Evolutionary conservation across 2,888 invertebrate species (phyloP), one percentile per base, ranked within the genome.

Genomic region (Philopedon plagiatum): DNA sequence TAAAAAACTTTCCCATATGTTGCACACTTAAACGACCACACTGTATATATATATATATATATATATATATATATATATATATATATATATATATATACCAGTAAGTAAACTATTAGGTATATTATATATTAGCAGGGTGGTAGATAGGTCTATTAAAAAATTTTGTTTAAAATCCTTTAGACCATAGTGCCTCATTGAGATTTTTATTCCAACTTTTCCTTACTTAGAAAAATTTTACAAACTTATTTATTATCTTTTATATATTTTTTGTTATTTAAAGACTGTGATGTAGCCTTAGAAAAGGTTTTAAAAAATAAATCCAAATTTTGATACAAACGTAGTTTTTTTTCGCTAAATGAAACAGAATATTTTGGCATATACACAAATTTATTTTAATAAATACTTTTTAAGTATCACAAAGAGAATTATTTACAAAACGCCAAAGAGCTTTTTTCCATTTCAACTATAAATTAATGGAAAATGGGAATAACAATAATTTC

Each of bases 351-450:
- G n/a, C 34, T 1, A 15, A 39, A 39, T 39, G 5, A 39, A 39
- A 39, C 15, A n/a, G n/a, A 13, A 37, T 13, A 39, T n/a, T 0
- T 39, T 39, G 39, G 39, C 39, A n/a, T 29, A 54, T 54, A 54
- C 46, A 54, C 11, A 54, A 54, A 32, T 46, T 54, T 54, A 54
- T 54, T 54, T 46, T 15, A 54, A 54, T 54, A 54, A 54, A 54
- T 54, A 54, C 29, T 29, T 34, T n/a, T 51, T 29, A 54, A 29
- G 51, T 54, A 54, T 54, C 51, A 54, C 51, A 54, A 54, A 54
- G 51, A 54, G 51, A 29, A 54, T 29, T 54, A 54, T 54, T 15
- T 54, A 54, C 51, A 54, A 54, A 54, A 54, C 29, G 18, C 51
- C 51, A 54, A 21, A 1, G 29, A 15, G 11, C 15, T 29, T 23